These are phyloP conservation scores for Bucorvus abyssinicus DNA, from an alignment of 2,797 vertebrate genomes.

Conservation along the genomic window DNA sequence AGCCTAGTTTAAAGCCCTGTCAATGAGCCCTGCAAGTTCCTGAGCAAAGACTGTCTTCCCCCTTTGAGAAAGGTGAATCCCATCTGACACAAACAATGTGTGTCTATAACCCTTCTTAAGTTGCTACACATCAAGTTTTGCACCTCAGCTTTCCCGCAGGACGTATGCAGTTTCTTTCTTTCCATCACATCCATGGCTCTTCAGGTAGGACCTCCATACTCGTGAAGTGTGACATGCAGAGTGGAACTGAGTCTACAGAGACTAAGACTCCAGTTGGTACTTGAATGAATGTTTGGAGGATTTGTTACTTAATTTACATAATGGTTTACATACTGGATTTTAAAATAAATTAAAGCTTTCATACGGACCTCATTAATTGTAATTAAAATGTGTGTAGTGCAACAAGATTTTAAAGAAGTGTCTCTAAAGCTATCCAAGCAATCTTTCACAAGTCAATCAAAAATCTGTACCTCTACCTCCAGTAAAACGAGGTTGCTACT, in stretches of 20 bases:
- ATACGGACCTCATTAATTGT: not conserved
- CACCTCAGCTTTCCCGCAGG: not conserved
- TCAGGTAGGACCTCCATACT: not conserved
- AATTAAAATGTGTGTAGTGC: not conserved
- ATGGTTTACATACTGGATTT: not conserved
- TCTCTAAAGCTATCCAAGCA: not conserved
- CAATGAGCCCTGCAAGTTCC: no score
- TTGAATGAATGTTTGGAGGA: not conserved
- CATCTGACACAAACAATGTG: no score
- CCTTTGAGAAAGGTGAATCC: no score
- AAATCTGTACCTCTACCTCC: not conserved
- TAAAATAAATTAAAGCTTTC: not conserved
- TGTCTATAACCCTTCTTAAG: not conserved
- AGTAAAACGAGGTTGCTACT: not conserved
- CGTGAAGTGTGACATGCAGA: not conserved
- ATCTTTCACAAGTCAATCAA: not conserved
- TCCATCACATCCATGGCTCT: not conserved
- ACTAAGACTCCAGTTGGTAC: not conserved
- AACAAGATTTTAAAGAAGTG: not conserved
- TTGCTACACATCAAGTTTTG: not conserved
- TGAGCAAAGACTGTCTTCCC: no score
- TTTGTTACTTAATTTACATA: not conserved
- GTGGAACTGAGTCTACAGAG: not conserved
- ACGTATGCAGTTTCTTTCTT: not conserved
- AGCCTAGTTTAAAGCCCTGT: no score